A percentile compares a stretch with the other conserved stretches of the same genome.
Evolutionary conservation across 2,888 invertebrate genomes (phyloP).

Genomic region (Melinaea menophilus): DNA sequence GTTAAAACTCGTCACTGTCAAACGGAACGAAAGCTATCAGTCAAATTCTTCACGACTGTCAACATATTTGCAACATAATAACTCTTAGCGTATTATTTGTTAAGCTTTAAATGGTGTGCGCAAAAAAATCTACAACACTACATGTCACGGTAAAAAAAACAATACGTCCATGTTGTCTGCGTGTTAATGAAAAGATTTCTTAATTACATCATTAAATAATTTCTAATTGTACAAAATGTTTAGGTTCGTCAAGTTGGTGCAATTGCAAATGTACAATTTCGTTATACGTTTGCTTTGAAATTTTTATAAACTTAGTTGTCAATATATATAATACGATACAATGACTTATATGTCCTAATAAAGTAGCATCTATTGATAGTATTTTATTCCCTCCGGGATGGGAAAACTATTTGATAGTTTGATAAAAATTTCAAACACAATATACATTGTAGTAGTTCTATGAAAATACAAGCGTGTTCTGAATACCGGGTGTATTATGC

Average conservation of each 20-base stretch:
- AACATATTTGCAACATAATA: slow-evolving; percentile 62
- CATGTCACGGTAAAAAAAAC: slow-evolving; percentile 2
- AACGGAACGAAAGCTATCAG: slow-evolving; percentile 63
- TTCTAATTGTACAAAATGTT: neutral
- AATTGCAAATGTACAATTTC: too few species aligned
- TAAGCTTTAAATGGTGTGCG: slow-evolving; percentile 13
- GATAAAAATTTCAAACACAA: slow-evolving; percentile 5
- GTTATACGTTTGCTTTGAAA: too few species aligned
- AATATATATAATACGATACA: neutral
- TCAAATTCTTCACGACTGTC: slow-evolving; percentile 69
- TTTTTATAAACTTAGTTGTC: too few species aligned
- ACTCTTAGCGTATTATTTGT: slow-evolving; percentile 26
- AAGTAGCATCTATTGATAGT: neutral
- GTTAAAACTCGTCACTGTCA: slow-evolving; percentile 41
- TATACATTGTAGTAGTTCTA: slow-evolving; percentile 3
- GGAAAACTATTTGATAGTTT: slow-evolving; percentile 3
- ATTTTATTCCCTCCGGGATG: slow-evolving; percentile 1
- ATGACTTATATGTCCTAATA: neutral
- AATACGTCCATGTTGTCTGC: neutral
- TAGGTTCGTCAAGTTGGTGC: too few species aligned
- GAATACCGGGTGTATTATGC: slow-evolving; percentile 18
- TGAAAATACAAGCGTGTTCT: slow-evolving; percentile 4
- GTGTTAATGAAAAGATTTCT: neutral
- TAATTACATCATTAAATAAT: neutral
- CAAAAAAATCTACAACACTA: slow-evolving; percentile 2